phyloP scores from a whole-genome alignment of 2,888 invertebrate species.

The Drosophila ochracea region DNA sequence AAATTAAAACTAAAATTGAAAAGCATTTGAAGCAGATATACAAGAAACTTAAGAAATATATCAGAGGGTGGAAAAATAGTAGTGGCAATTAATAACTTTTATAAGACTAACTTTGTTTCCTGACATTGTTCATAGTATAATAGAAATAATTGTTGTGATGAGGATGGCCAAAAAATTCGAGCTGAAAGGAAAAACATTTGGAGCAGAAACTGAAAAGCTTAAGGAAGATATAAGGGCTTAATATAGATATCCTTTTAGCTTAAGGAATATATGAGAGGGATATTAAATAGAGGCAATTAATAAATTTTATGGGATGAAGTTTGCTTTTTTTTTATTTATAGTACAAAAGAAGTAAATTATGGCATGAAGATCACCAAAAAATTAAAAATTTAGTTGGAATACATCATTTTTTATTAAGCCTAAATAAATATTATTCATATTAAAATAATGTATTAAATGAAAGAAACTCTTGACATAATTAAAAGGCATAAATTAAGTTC shows the following conservation, averaged over 20 bases:
- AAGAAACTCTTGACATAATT: not conserved
- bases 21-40: too few species aligned
- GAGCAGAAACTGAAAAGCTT: not conserved
- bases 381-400: not conserved
- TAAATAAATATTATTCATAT: not conserved
- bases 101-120: not conserved
- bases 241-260: not conserved
- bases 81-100: not conserved
- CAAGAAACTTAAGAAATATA: not conserved
- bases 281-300: not conserved
- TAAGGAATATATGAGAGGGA: not conserved
- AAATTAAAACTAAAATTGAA: not conserved
- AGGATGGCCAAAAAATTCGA: not conserved
- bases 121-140: not conserved
- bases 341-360: not conserved
- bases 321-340: not conserved
- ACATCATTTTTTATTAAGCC: not conserved
- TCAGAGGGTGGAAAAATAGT: not conserved
- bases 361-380: fast-evolving
- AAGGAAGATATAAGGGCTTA: not conserved
- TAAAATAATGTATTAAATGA: not conserved
- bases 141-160: not conserved
- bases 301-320: not conserved
- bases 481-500: fast-evolving
- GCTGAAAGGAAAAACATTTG: not conserved